Conservation (phyloP, 2,113 vertebrate species). For the Chloebia gouldiae region DNA sequence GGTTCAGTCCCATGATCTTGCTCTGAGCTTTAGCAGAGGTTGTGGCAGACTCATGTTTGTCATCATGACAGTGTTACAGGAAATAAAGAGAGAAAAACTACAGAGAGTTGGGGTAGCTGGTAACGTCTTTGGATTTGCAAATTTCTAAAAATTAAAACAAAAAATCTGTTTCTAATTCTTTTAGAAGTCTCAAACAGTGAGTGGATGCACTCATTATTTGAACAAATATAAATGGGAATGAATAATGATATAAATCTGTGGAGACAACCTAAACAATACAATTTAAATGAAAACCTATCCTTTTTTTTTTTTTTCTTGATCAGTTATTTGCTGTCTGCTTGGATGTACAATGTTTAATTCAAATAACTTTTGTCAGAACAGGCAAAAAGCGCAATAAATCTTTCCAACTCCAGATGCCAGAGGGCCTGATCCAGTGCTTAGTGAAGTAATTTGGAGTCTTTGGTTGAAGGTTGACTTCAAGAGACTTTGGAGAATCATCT, state of each 20-base stretch:
- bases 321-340: constrained; percentile 61
- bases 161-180: constrained; percentile 74
- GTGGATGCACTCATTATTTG: constrained; percentile 52
- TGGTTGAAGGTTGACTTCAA: background rate
- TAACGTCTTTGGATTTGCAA: constrained; percentile 37
- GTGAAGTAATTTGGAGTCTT: constrained; percentile 21
- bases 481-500: background rate
- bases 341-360: constrained; percentile 40
- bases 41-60: background rate
- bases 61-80: background rate
- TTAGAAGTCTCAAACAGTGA: constrained; percentile 33
- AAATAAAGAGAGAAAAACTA: background rate
- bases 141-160: constrained; percentile 37
- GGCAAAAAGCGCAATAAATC: constrained; percentile 35
- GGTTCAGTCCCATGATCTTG: accelerated
- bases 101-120: background rate
- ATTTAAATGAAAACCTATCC: constrained; percentile 70
- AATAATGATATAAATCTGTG: constrained; percentile 66
- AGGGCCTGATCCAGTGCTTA: background rate
- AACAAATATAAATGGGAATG: constrained; percentile 41
- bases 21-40: background rate
- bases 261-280: constrained; percentile 57
- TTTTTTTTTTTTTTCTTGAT: constrained; percentile 19
- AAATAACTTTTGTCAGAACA: constrained; percentile 72
- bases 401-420: constrained; percentile 53